Conservation (phyloP, 2,113 vertebrate species). For the Crotophaga sulcirostris region DNA sequence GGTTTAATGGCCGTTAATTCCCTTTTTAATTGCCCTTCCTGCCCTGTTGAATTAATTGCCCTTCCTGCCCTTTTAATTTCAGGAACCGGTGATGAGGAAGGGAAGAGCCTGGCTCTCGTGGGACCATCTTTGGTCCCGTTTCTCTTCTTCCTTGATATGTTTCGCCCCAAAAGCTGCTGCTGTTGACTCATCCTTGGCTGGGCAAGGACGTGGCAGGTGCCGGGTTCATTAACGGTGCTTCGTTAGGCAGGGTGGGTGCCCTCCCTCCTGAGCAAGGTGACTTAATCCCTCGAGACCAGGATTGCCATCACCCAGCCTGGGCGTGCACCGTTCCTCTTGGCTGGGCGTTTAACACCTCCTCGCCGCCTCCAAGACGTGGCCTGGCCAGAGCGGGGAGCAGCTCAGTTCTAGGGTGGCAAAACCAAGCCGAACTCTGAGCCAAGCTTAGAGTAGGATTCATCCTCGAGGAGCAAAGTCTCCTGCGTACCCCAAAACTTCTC, state of each 20-base stretch:
- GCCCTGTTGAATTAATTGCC: not conserved
- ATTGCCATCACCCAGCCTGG: not conserved
- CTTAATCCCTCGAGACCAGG: not conserved
- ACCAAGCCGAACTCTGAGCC: not conserved
- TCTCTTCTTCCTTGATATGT: accelerated
- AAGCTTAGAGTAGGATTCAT: not conserved
- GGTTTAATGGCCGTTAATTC: not conserved
- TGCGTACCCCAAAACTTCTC: not conserved
- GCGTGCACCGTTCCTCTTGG: not conserved
- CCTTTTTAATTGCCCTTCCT: not conserved
- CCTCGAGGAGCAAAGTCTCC: not conserved
- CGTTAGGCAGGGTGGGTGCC: not conserved
- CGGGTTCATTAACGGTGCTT: accelerated
- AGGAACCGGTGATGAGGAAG: accelerated
- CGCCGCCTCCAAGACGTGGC: accelerated
- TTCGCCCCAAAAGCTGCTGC: accelerated
- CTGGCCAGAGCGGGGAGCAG: accelerated
- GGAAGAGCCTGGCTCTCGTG: not conserved
- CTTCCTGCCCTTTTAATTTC: not conserved
- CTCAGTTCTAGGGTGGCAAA: accelerated
- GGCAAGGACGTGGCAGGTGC: not conserved
- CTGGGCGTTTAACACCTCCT: not conserved
- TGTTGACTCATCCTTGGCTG: not conserved
- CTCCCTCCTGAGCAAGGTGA: not conserved
- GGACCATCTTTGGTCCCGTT: not conserved